Conservation (phyloP, 30 jellyfish, hydroid and myxozoan species). For the Cassiopea xamachana region DNA sequence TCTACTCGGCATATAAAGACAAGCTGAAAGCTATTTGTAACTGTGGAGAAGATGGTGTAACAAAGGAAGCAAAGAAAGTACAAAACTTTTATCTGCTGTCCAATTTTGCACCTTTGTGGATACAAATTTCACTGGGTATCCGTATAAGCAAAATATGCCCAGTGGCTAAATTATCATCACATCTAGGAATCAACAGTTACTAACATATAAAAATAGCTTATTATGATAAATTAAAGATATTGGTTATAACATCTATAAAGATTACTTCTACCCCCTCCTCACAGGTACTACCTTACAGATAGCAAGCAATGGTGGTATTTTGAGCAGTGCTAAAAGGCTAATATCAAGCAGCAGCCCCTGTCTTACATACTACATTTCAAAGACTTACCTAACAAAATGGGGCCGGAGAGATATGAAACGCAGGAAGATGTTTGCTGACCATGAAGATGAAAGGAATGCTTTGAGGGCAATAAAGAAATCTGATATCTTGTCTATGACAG, state of each 20-base stretch:
- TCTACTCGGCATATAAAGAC: too few species aligned
- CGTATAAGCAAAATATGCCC: too few species aligned
- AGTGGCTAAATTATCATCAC: too few species aligned
- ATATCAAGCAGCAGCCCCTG: constrained; percentile 56
- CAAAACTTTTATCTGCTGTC: too few species aligned
- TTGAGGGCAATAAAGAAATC: constrained; percentile 79
- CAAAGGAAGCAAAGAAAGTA: too few species aligned
- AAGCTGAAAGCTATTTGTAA: too few species aligned
- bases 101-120: too few species aligned
- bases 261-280: background rate
- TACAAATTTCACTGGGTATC: too few species aligned
- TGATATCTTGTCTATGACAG: constrained; percentile 80
- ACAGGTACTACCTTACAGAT: background rate
- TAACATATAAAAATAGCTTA: too few species aligned
- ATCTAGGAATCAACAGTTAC: too few species aligned
- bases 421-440: constrained; percentile 81
- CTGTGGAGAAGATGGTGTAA: too few species aligned
- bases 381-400: constrained; percentile 88
- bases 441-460: constrained; percentile 81
- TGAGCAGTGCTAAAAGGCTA: background rate
- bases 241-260: background rate
- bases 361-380: constrained; percentile 75
- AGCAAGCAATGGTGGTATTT: background rate
- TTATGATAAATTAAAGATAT: too few species aligned
- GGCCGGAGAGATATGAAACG: constrained; percentile 98